phyloP scores from a whole-genome alignment of 2,888 invertebrate species.

The Folsomia manolachei region DNA sequence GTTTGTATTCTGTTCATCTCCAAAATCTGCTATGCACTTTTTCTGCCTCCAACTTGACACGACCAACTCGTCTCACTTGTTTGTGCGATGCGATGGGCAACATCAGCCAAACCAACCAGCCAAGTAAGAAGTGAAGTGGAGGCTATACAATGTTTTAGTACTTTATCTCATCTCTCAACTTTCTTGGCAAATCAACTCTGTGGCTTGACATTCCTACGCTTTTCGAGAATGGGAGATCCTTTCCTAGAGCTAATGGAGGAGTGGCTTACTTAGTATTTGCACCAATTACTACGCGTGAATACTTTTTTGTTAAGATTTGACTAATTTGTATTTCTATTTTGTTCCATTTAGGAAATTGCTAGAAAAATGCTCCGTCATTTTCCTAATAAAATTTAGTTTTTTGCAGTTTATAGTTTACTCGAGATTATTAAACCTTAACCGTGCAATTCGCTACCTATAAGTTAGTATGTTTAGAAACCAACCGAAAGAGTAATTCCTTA shows the following conservation, averaged over 20 bases:
- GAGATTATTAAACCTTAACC: too few relatives aligned
- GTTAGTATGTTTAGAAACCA: too few relatives aligned
- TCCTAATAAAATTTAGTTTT: too few relatives aligned
- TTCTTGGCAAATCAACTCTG: constrained; percentile 16
- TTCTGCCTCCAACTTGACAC: too few relatives aligned
- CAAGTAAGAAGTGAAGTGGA: neutral
- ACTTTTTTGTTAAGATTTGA: neutral
- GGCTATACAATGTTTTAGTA: constrained; percentile 19
- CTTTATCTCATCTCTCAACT: constrained; percentile 7
- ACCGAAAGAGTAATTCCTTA: too few relatives aligned
- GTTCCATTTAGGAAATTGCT: neutral
- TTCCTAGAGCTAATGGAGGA: neutral
- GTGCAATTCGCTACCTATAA: too few relatives aligned
- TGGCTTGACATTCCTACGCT: neutral
- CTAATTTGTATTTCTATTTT: neutral
- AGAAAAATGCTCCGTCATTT: neutral
- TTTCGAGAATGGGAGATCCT: constrained; percentile 3
- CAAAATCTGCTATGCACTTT: neutral
- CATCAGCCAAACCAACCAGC: neutral
- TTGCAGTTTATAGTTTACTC: too few relatives aligned
- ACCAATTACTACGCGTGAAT: neutral
- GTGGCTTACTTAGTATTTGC: constrained; percentile 6
- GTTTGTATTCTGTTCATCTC: neutral
- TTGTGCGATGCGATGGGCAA: neutral
- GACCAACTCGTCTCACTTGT: neutral